A percentile compares a stretch with the other conserved stretches of the same genome.
Conservation (phyloP, 2,797 vertebrate species). For the Squalus acanthias region DNA sequence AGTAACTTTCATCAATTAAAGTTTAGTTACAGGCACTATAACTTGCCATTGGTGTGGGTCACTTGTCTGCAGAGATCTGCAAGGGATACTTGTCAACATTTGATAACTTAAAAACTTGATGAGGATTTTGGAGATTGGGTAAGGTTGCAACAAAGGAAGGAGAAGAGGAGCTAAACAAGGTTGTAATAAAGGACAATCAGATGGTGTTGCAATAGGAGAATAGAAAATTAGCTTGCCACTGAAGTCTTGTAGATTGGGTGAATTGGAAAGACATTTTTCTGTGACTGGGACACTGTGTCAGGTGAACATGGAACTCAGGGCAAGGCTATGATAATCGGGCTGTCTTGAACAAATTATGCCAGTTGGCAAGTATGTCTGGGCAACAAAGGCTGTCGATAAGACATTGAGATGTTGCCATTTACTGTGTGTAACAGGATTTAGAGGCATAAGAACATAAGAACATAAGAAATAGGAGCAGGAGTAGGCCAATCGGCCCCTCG, state of each 20-base stretch:
- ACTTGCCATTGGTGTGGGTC: not conserved
- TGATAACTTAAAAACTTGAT: too few species aligned
- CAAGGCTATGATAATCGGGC: not conserved
- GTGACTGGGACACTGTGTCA: not conserved
- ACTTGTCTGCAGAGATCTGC: not conserved
- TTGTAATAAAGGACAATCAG: too few species aligned
- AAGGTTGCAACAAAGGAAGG: too few species aligned
- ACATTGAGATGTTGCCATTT: not conserved
- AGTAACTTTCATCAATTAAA: not conserved
- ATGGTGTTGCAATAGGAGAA: too few species aligned
- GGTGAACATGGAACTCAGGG: not conserved
- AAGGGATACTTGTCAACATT: not conserved
- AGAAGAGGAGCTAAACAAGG: too few species aligned
- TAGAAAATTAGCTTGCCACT: not conserved
- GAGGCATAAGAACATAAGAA: too few species aligned
- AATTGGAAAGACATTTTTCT: not conserved
- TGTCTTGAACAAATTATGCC: not conserved
- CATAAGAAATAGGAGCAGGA: too few species aligned
- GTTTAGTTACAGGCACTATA: not conserved
- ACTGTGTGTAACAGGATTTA: not conserved
- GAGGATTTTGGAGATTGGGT: too few species aligned
- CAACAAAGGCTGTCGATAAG: not conserved
- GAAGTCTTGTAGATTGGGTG: not conserved
- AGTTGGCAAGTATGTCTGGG: not conserved
- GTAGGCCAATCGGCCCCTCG: too few species aligned